phyloP scores from a whole-genome alignment of 2,797 vertebrate genomes.

The Atherinosoma microstoma region DNA sequence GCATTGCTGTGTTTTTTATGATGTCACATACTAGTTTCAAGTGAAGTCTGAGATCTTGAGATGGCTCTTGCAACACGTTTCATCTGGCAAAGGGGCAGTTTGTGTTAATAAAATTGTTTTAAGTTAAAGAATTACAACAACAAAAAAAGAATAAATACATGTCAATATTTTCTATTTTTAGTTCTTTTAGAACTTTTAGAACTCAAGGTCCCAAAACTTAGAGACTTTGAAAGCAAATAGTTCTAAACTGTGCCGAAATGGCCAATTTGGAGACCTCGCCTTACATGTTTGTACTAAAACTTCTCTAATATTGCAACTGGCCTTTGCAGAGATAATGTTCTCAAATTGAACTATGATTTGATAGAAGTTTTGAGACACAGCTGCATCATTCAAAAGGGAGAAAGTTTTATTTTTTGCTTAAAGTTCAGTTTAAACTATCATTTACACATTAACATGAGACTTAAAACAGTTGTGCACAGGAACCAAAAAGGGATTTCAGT shows the following conservation, averaged over 20 bases:
- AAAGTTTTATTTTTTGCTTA: no score
- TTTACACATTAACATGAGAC: no score
- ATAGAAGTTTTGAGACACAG: background rate
- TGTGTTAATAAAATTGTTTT: background rate
- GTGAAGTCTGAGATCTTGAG: slow-evolving; percentile 6
- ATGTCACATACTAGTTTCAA: slow-evolving; percentile 6
- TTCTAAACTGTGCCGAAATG: background rate
- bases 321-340: background rate
- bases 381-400: no score
- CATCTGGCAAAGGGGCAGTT: background rate
- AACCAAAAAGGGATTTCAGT: no score
- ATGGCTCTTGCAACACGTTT: background rate
- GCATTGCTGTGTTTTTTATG: slow-evolving; percentile 22
- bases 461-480: no score
- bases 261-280: background rate
- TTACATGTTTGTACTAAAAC: no score
- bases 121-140: background rate
- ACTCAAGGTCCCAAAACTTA: background rate
- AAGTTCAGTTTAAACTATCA: no score
- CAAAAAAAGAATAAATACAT: background rate
- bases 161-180: background rate
- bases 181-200: background rate
- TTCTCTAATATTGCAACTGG: background rate
- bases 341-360: background rate
- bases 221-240: background rate